A percentile compares a stretch with the other conserved stretches of the same genome.
phyloP scores from a whole-genome alignment of 2,888 invertebrate species.

The Eretmocerus hayati region DNA sequence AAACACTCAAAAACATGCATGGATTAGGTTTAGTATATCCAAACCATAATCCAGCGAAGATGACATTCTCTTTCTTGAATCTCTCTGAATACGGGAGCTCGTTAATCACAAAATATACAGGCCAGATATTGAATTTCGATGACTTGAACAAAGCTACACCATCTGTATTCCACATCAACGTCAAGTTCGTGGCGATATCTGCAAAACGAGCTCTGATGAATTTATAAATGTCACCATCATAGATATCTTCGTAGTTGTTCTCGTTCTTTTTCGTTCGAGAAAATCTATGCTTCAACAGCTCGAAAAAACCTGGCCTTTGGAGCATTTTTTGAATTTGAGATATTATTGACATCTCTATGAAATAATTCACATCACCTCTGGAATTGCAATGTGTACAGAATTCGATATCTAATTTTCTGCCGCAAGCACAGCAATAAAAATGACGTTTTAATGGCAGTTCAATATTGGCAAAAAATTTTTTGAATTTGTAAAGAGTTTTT shows the following conservation, averaged over 20 bases:
- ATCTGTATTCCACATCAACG: slow-evolving; percentile 3
- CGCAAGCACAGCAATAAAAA: not conserved
- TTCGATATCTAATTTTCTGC: not conserved
- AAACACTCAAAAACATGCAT: not conserved
- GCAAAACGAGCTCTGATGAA: no score
- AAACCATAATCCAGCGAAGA: slow-evolving; percentile 5
- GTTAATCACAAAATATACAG: not conserved
- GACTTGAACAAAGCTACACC: not conserved
- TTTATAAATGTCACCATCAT: not conserved
- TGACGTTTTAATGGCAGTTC: not conserved
- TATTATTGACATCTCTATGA: not conserved
- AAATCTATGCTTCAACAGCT: not conserved
- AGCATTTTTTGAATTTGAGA: not conserved
- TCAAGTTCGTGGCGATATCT: no score
- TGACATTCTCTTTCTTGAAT: slow-evolving; percentile 4
- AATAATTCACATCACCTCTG: not conserved
- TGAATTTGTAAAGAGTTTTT: not conserved
- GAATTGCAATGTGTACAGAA: not conserved
- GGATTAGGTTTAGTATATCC: not conserved
- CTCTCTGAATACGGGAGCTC: not conserved
- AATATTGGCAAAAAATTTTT: not conserved
- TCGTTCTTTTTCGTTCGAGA: not conserved
- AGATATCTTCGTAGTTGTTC: not conserved
- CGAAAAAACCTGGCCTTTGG: not conserved
- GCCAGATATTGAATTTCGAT: slow-evolving; percentile 6